These are phyloP conservation scores for Tachysurus fulvidraco DNA, from an alignment of 2,113 vertebrate species.

Conservation along the genomic window DNA sequence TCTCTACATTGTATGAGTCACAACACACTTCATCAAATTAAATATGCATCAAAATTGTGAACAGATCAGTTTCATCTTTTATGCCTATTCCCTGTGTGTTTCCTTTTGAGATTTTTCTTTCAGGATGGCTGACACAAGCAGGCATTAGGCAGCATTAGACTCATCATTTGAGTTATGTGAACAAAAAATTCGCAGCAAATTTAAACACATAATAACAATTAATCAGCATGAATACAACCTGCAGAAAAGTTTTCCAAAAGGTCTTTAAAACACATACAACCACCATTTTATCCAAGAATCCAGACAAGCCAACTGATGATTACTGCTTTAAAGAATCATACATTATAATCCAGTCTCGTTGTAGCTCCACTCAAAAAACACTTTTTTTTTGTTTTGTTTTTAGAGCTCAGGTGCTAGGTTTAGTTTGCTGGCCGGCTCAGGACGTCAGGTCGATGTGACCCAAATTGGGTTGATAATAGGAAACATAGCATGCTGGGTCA, in stretches of 20 bases:
- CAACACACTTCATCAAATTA: conserved; percentile 9
- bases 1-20: conserved; percentile 33
- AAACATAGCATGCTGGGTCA: conserved; percentile 2
- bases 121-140: background rate
- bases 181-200: background rate
- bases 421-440: background rate
- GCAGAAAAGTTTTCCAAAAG: background rate
- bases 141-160: background rate
- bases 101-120: background rate
- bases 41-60: conserved; percentile 12
- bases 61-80: background rate
- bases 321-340: background rate
- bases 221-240: background rate
- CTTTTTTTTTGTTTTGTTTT: no score
- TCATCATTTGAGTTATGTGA: background rate
- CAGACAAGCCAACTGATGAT: background rate
- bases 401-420: background rate
- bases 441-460: background rate
- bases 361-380: background rate
- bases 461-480: background rate
- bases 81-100: background rate
- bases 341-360: background rate
- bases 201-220: background rate
- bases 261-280: background rate
- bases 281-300: background rate